A percentile compares a stretch with the other conserved stretches of the same genome.
Evolutionary conservation across 2,888 invertebrate genomes (phyloP).

Genomic region (Hedya salicella): DNA sequence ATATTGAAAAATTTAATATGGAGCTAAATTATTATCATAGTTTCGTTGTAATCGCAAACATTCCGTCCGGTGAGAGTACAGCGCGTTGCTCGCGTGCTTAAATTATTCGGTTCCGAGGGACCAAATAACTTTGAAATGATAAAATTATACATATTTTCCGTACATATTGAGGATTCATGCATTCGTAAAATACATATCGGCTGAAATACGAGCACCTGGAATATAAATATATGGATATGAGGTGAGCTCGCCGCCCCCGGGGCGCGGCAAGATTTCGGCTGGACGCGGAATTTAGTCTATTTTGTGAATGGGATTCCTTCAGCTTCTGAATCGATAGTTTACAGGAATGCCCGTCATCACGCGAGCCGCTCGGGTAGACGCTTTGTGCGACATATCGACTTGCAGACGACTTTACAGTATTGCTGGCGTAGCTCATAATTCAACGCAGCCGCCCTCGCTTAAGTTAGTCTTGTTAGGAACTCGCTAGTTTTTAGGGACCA

Average conservation of each 20-base stretch:
- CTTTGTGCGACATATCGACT: background rate
- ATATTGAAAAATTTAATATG: too few relatives aligned
- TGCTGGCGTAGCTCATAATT: background rate
- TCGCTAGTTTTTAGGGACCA: too few relatives aligned
- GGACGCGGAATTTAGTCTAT: constrained; percentile 9
- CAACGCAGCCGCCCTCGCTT: too few relatives aligned
- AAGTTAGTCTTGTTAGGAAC: too few relatives aligned
- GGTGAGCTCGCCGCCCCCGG: background rate
- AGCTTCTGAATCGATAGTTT: constrained; percentile 7
- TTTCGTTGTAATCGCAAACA: too few relatives aligned
- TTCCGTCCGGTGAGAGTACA: too few relatives aligned
- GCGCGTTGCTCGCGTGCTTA: too few relatives aligned
- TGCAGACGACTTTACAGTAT: background rate
- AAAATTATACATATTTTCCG: background rate
- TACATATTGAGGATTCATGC: background rate
- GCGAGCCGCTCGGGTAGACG: too few relatives aligned
- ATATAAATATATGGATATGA: constrained; percentile 9
- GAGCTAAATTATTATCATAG: too few relatives aligned
- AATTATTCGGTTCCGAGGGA: background rate
- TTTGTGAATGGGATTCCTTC: constrained; percentile 4
- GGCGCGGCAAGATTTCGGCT: background rate
- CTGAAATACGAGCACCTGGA: constrained; percentile 14
- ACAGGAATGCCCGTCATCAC: background rate
- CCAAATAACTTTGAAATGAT: background rate
- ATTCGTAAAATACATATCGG: constrained; percentile 8